phyloP scores from a whole-genome alignment of 35 echinoderm and acorn worm species.

The Amphiura filiformis region DNA sequence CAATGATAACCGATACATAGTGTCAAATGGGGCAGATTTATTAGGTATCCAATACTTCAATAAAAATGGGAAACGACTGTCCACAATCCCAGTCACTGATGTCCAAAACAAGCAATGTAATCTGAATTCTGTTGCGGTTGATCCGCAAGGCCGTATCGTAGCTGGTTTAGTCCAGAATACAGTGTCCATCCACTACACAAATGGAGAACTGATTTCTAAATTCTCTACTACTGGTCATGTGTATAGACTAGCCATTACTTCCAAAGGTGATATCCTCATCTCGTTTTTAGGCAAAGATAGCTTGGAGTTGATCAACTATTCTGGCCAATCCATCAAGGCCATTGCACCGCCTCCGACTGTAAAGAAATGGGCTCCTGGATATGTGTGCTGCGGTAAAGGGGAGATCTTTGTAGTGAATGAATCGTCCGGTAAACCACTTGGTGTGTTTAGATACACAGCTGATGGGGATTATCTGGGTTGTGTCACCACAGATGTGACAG shows the following conservation, averaged over 20 bases:
- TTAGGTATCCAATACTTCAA: not conserved
- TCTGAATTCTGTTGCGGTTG: not conserved
- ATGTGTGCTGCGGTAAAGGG: not conserved
- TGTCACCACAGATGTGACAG: not conserved
- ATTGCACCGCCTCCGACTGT: too few relatives aligned
- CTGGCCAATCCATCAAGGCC: not conserved
- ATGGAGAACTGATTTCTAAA: too few relatives aligned
- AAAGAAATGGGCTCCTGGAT: not conserved
- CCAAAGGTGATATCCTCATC: not conserved
- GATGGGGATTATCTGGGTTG: not conserved
- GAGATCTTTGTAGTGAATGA: not conserved
- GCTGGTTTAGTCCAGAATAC: not conserved
- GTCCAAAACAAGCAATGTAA: not conserved
- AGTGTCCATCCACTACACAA: not conserved
- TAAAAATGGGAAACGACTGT: not conserved
- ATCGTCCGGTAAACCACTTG: not conserved
- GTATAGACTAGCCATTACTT: too few relatives aligned
- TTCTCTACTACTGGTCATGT: too few relatives aligned
- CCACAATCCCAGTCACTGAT: not conserved
- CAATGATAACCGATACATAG: too few relatives aligned
- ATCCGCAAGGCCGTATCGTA: too few relatives aligned
- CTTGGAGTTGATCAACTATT: too few relatives aligned
- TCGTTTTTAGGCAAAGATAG: not conserved
- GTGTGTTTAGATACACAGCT: not conserved
- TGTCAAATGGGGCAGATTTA: not conserved